Evolutionary conservation across 2,888 invertebrate species (phyloP), one percentile per base, ranked within the genome.

Genomic region (Eristalis tenax): DNA sequence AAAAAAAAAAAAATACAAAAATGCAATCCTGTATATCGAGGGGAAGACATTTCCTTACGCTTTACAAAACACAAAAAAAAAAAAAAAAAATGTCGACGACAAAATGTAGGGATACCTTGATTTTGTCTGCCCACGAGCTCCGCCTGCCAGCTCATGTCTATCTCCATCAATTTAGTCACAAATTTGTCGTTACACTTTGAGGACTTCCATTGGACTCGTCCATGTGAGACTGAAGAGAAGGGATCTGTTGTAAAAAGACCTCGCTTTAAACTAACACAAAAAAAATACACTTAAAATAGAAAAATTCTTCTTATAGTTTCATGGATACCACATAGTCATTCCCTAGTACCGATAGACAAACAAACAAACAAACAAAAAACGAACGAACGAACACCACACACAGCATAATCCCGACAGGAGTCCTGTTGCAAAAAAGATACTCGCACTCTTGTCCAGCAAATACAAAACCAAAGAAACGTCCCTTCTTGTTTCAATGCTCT

Each of bases 1-100:
- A 11, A 32, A 69, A 32, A 2, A 22, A 69, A 80, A 26, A 70
- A 18, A 43, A 43, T 43, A 74, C 61, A 32, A 56, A 79, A 90
- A 90, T 88, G 89, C 89, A 89, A 89, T 89, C 89, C 89, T 89
- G 89, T 76, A 88, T 85, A 88, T 64, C 80, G 82, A 89, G 90
- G 90, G 90, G 90, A 90, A 90, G 90, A 90, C 90, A 90, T 90
- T 90, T 90, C 89, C 89, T 90, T 90, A 91, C 90, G 91, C 90
- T 91, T 89, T 89, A 88, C 75, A 83, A 75, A 80, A 70, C 35
- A 70, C 56, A 66, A 56, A 23, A 13, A n/a, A 70, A 43, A 13
- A 11, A n/a, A 57, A 69, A 26, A 5, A 8, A 57, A 56, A 56
- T 22, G 26, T 26, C 26, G 3, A 26, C 26, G 10, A 32, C n/a